A percentile compares a stretch with the other conserved stretches of the same genome.
phyloP scores from a whole-genome alignment of 2,888 invertebrate species.

The Muscina levida region DNA sequence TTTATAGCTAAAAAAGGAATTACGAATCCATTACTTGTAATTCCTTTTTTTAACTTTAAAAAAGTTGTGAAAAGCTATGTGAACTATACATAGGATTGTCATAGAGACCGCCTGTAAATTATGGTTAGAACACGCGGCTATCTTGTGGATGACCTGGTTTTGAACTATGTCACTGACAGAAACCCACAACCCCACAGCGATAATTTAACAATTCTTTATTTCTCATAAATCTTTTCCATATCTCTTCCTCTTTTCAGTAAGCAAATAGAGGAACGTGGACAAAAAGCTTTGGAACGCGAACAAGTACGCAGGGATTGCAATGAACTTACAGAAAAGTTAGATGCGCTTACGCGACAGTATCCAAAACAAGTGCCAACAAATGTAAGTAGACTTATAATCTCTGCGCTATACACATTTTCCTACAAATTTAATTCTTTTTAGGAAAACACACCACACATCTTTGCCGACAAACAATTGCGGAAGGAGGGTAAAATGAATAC shows the following conservation, averaged over 20 bases:
- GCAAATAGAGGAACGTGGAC: slow-evolving; percentile 78
- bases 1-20: too few species aligned
- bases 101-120: too few species aligned
- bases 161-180: too few species aligned
- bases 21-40: too few species aligned
- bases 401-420: neutral
- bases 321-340: slow-evolving; percentile 80
- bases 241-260: slow-evolving; percentile 72
- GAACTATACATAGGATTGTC: too few species aligned
- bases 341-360: slow-evolving; percentile 78
- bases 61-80: too few species aligned
- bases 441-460: slow-evolving; percentile 71
- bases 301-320: slow-evolving; percentile 81
- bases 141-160: too few species aligned
- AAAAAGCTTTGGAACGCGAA: slow-evolving; percentile 81
- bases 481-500: slow-evolving; percentile 81
- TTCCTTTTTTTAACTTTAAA: too few species aligned
- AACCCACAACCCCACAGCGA: too few species aligned
- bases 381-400: slow-evolving; percentile 68
- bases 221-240: too few species aligned
- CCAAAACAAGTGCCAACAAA: slow-evolving; percentile 71
- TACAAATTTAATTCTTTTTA: slow-evolving; percentile 54
- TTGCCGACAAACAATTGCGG: slow-evolving; percentile 78
- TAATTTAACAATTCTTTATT: too few species aligned
- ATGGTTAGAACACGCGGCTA: too few species aligned